A percentile compares a stretch with the other conserved stretches of the same genome.
Evolutionary conservation across 2,797 vertebrate genomes (phyloP).

Genomic region (Urophycis tenuis): DNA sequence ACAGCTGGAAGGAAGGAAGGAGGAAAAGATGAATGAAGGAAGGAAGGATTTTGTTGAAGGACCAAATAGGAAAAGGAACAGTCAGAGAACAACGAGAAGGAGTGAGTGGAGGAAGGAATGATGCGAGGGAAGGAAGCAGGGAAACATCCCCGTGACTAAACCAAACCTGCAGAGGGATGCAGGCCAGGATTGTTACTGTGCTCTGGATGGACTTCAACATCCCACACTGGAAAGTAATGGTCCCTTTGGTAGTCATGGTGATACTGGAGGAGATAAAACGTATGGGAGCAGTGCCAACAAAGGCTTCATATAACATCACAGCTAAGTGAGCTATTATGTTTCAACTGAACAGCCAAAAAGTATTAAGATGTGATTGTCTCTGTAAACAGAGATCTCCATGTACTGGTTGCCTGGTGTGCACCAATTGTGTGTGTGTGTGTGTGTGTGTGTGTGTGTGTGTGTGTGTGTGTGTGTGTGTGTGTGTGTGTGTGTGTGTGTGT

Average conservation of each 20-base stretch:
- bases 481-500: too few species aligned
- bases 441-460: not conserved
- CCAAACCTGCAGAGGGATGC: slow-evolving; percentile 81
- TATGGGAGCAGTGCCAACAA: slow-evolving; percentile 20
- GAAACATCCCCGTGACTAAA: not conserved
- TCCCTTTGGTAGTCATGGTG: slow-evolving; percentile 97
- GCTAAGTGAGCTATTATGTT: slow-evolving; percentile 20
- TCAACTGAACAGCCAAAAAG: slow-evolving; percentile 17
- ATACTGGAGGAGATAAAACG: slow-evolving; percentile 71
- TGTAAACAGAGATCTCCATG: slow-evolving; percentile 17
- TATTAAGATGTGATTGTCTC: slow-evolving; percentile 2
- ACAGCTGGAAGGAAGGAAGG: not conserved
- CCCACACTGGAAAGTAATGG: slow-evolving; percentile 93
- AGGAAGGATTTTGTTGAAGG: too few species aligned
- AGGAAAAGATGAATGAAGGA: not conserved
- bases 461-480: not conserved
- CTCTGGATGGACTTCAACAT: slow-evolving; percentile 93
- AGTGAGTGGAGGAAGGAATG: not conserved
- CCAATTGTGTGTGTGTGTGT: not conserved
- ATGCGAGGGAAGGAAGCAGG: not conserved
- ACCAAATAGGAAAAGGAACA: too few species aligned
- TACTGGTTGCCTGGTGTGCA: not conserved
- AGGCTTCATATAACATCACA: slow-evolving; percentile 19
- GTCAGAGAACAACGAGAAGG: too few species aligned
- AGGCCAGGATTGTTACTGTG: slow-evolving; percentile 94